Percentiles rank a stretch among this genome's conserved stretches.
Evolutionary conservation across 2,113 vertebrate species (phyloP).

Genomic region (Hippocampus guttulatus): DNA sequence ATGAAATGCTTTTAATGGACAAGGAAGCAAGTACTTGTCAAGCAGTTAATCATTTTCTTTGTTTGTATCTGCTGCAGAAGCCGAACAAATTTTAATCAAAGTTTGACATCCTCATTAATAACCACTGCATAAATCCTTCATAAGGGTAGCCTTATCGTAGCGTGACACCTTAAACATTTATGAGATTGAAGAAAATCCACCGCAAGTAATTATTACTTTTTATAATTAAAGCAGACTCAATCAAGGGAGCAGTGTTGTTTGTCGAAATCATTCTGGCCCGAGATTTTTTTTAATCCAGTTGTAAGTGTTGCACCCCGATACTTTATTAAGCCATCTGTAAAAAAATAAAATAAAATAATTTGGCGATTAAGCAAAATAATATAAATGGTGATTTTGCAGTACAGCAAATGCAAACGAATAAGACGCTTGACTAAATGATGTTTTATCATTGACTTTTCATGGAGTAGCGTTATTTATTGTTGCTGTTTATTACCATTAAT

Average conservation of each 20-base stretch:
- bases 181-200: not conserved
- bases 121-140: not conserved
- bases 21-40: not conserved
- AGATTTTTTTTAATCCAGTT: not conserved
- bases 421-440: not conserved
- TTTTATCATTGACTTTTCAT: not conserved
- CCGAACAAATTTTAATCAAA: not conserved
- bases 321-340: not conserved
- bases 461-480: not conserved
- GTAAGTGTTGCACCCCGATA: not conserved
- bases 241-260: not conserved
- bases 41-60: not conserved
- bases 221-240: constrained; percentile 3
- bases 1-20: not conserved
- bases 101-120: not conserved
- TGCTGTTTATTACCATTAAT: not conserved
- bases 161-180: not conserved
- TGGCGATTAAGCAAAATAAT: not conserved
- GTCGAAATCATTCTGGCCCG: not conserved
- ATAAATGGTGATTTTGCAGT: not conserved
- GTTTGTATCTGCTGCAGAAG: not conserved
- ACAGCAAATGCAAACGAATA: not conserved
- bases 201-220: not conserved
- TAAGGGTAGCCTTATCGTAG: not conserved
- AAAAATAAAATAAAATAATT: not conserved